Base-by-base conservation (phyloP, 2,113 vertebrate species). In the Chloropsis cyanopogon region DNA sequence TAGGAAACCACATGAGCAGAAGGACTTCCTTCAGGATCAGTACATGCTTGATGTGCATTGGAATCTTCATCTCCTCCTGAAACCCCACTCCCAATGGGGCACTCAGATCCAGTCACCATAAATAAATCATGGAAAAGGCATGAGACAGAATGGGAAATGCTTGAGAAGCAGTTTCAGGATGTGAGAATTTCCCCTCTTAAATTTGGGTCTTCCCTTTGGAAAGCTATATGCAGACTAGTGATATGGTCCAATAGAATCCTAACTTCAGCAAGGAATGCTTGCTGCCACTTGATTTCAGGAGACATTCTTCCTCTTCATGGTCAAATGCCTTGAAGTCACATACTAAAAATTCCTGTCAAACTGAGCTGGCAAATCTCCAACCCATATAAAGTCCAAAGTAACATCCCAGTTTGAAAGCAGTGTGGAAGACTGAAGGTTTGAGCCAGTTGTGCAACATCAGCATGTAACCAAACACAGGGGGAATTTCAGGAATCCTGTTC, bases 381-480 rank as follows among this genome's bases (percentile, higher is more conserved):
- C 1, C 21, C 70, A 7, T 15, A 65, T 9, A 21, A 37, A 69
- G 65, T 25, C 77, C 70, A 53, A 71, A 71, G 46, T 5, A 60
- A 76, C 1, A 9, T 33, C 77, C 80, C 92, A 69, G 89, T 91
- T 93, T 79, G 95, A 96, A 95, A 95, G 91, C 94, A 92, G 81
- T 72, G 94, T 93, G 95, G 91, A 95, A 95, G 91, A 68, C 70
- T 39, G 44, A 73, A 76, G 35, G 47, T 73, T 92, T 28, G n/a
- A 79, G 73, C 14, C 41, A 16, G 23, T n/a, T 33, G 49, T 19
- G 20, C 42, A 47, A 56, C 23, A 18, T 26, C 71, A 89, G 49
- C 53, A 12, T 0, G 0, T 26, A 82, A 79, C 28, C n/a, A 82
- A 59, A 61, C 72, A 46, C 2, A 14, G 23, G 21, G n/a, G 18